Evolutionary conservation across 2,888 invertebrate species (phyloP), one percentile per base, ranked within the genome.

Genomic region (Spisula subtruncata): DNA sequence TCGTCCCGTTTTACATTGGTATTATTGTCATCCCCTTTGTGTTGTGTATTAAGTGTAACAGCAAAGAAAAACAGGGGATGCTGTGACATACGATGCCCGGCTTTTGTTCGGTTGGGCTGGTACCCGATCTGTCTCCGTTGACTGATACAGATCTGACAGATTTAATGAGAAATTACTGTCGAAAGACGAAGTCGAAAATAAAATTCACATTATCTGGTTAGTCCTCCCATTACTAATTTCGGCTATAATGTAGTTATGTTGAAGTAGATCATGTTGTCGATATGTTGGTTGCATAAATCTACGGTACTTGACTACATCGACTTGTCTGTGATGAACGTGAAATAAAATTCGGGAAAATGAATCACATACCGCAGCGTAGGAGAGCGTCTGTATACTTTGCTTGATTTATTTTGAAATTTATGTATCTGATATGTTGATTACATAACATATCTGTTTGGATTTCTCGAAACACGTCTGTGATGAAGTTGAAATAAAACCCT

Each of bases 31-130:
- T 32, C 10, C 10, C 32, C 32, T 14, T 75, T 35, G 75, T 75
- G 35, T 35, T 18, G 32, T n/a, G n/a, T n/a, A n/a, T n/a, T n/a
- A n/a, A n/a, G n/a, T 75, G 75, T 75, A 75, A 75, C 75, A 35
- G 75, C 35, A 75, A 75, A 75, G 75, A 75, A 75, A n/a, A 75
- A 32, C 75, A 35, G 35, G 35, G 32, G 75, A 75, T 75, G 75
- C 75, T 75, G 32, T 75, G 75, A 35, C 75, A 75, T 75, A 75
- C 35, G 32, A 75, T 75, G 75, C 35, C 75, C 35, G n/a, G 29
- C 75, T 75, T 75, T 75, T 75, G 35, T 75, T 71, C 18, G 32
- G 32, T n/a, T 35, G 32, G 75, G 35, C 12, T 10, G 75, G 75
- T 75, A 75, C 75, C 75, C 32, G 18, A 75, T 75, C 32, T 32